Conservation (phyloP, 1,140 invertebrate species). For the Cyrtorhinus lividipennis region DNA sequence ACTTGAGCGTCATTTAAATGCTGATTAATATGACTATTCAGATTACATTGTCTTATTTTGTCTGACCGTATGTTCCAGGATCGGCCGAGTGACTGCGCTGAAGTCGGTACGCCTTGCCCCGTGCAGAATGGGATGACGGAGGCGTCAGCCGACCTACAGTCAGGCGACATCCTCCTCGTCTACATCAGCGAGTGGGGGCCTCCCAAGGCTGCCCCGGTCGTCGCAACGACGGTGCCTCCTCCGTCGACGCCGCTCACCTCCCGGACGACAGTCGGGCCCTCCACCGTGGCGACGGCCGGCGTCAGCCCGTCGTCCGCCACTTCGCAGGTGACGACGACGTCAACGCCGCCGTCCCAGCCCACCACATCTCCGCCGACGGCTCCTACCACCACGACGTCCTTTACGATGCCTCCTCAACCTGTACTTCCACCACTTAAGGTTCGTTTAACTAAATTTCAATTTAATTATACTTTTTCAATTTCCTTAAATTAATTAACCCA, state of each 20-base stretch:
- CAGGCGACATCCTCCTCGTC: constrained; percentile 50
- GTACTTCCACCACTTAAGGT: not conserved
- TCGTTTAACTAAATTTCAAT: too few relatives aligned
- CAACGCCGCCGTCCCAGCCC: not conserved
- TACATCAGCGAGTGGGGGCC: constrained; percentile 42
- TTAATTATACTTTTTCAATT: too few relatives aligned
- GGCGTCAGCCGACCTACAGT: constrained; percentile 41
- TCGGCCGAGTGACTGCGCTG: not conserved
- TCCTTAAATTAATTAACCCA: too few relatives aligned
- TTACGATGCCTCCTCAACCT: not conserved
- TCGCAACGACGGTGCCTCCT: not conserved
- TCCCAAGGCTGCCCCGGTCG: not conserved
- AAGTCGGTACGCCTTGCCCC: not conserved
- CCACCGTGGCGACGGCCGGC: not conserved
- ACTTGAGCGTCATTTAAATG: too few relatives aligned
- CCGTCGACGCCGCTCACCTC: not conserved
- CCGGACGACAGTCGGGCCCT: not conserved
- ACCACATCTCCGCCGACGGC: constrained; percentile 3
- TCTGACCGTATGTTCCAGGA: too few relatives aligned
- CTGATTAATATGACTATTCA: too few relatives aligned
- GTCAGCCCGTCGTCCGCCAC: not conserved
- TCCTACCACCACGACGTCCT: not conserved
- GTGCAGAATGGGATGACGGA: constrained; percentile 2
- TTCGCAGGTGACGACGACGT: not conserved
- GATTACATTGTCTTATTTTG: too few relatives aligned